Conservation (phyloP, 2,888 invertebrate genomes). For the Lymantria monacha region DNA sequence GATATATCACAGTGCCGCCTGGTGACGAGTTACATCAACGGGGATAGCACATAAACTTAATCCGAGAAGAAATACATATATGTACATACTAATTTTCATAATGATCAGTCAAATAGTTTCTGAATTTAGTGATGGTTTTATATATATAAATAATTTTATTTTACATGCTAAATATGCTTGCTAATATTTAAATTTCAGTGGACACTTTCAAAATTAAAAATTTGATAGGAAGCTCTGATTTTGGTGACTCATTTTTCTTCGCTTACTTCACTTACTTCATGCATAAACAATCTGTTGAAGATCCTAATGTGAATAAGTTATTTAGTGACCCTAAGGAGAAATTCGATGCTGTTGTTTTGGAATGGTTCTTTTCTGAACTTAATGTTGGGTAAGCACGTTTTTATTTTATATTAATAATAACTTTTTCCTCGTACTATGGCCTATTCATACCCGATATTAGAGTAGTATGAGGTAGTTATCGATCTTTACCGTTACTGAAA, state of each 20-base stretch:
- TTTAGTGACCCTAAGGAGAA: constrained; percentile 49
- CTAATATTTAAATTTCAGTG: constrained; percentile 36
- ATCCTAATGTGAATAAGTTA: constrained; percentile 36
- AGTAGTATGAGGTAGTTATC: too few species aligned
- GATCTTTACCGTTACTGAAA: too few species aligned
- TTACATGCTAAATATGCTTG: neutral
- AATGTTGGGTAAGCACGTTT: constrained; percentile 32
- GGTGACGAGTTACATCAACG: too few species aligned
- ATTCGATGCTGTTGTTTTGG: constrained; percentile 54
- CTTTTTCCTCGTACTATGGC: neutral
- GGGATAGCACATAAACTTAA: too few species aligned
- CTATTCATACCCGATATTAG: too few species aligned
- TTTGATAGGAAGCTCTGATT: constrained; percentile 38
- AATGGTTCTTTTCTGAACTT: constrained; percentile 56
- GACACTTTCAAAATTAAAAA: constrained; percentile 47
- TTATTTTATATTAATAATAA: neutral
- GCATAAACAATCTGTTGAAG: constrained; percentile 38
- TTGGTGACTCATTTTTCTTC: constrained; percentile 40
- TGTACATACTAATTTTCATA: too few species aligned
- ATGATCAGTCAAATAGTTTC: too few species aligned
- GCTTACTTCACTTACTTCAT: constrained; percentile 35
- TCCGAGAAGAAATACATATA: too few species aligned
- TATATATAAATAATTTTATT: too few species aligned
- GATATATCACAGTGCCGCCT: too few species aligned
- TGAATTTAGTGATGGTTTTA: too few species aligned